A percentile compares a stretch with the other conserved stretches of the same genome.
Conservation (phyloP, 2,888 invertebrate species). For the Physocephala rufipes region DNA sequence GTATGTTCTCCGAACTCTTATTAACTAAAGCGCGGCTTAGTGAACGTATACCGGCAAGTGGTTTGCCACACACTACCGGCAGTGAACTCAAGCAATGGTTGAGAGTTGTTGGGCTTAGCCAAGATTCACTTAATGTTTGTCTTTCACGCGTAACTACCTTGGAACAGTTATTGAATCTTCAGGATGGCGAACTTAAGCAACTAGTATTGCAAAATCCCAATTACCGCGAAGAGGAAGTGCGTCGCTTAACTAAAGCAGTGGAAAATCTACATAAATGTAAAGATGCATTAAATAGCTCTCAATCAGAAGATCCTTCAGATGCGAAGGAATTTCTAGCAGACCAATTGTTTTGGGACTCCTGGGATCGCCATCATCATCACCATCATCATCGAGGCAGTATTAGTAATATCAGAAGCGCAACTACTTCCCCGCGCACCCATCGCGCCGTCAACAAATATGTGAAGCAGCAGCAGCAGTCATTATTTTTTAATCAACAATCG, state of each 20-base stretch:
- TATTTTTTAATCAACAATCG: conserved; percentile 42
- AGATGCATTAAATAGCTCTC: conserved; percentile 47
- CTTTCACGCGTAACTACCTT: conserved; percentile 77
- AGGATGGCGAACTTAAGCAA: conserved; percentile 81
- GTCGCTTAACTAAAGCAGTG: conserved; percentile 83
- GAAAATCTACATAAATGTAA: conserved; percentile 83
- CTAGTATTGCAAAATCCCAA: conserved; percentile 68
- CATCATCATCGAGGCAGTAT: conserved; percentile 62
- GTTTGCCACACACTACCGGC: conserved; percentile 72
- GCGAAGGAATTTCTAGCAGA: conserved; percentile 54
- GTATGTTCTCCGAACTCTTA: conserved; percentile 90
- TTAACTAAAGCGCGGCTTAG: conserved; percentile 84
- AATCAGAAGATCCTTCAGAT: conserved; percentile 9
- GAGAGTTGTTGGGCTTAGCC: conserved; percentile 77
- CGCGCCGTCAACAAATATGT: conserved; percentile 51
- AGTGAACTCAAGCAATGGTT: conserved; percentile 92
- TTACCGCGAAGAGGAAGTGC: conserved; percentile 81
- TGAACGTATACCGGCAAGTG: conserved; percentile 68
- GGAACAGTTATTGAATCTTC: conserved; percentile 84
- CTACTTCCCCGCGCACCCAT: conserved; percentile 60
- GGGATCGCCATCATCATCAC: conserved; percentile 73
- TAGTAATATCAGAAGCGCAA: conserved; percentile 58
- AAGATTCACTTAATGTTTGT: conserved; percentile 68
- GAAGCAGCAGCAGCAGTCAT: conserved; percentile 44
- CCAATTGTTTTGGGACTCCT: conserved; percentile 91